Evolutionary conservation across 1,140 invertebrate species (phyloP).

Genomic region (Eumeta japonica): DNA sequence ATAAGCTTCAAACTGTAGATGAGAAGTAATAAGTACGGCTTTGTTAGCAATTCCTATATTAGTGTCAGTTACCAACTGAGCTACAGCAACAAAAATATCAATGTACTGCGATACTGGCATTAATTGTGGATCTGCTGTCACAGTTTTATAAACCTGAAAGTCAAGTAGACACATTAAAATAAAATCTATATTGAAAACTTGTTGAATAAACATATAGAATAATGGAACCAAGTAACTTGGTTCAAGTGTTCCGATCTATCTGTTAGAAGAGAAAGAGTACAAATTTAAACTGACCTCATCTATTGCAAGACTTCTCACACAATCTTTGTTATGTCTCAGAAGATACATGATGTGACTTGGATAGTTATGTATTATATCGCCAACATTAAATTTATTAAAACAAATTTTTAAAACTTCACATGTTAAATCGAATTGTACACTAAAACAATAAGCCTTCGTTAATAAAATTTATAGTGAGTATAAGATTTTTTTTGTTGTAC

Average conservation of each 20-base stretch:
- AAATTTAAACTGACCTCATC: conserved; percentile 46
- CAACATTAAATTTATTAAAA: conserved; percentile 56
- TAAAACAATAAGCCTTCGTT: conserved; percentile 21
- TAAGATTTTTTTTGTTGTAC: too few species aligned
- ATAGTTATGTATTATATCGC: conserved; percentile 51
- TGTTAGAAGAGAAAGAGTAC: background rate
- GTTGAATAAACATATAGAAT: background rate
- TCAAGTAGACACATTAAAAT: background rate
- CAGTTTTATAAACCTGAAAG: conserved; percentile 36
- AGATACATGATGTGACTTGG: conserved; percentile 53
- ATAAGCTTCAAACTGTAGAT: conserved; percentile 51
- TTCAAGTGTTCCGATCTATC: background rate
- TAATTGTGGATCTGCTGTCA: conserved; percentile 26
- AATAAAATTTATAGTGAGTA: background rate
- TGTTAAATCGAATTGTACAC: conserved; percentile 56
- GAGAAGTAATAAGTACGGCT: conserved; percentile 59
- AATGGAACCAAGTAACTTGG: background rate
- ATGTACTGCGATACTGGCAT: conserved; percentile 52
- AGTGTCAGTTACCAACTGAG: conserved; percentile 60
- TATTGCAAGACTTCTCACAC: conserved; percentile 57
- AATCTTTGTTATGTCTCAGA: conserved; percentile 54
- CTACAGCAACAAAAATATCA: conserved; percentile 55
- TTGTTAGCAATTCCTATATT: conserved; percentile 62
- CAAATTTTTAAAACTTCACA: conserved; percentile 61
- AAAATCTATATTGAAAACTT: background rate